These are phyloP conservation scores for Paracentrotus lividus DNA, from an alignment of 53 echinoderm and acorn worm species.

Conservation along the genomic window DNA sequence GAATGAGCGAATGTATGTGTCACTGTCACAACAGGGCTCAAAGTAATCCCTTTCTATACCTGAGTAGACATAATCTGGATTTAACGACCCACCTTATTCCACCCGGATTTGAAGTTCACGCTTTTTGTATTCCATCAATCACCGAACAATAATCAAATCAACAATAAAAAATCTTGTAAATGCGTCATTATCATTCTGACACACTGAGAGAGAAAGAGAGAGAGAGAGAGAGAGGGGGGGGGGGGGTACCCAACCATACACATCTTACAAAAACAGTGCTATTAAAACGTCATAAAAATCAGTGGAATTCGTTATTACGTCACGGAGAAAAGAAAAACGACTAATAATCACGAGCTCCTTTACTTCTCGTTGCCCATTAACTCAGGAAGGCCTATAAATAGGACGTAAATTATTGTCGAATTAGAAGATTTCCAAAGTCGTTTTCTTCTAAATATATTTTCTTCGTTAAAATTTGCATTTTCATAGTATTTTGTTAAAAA, in stretches of 20 bases:
- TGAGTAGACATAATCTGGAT: too few species aligned
- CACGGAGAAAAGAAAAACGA: background rate
- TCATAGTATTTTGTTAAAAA: too few species aligned
- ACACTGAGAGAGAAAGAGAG: too few species aligned
- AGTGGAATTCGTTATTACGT: background rate
- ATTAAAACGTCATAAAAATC: background rate
- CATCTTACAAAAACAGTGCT: background rate
- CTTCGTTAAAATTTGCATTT: too few species aligned
- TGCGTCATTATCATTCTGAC: too few species aligned
- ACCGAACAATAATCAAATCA: background rate
- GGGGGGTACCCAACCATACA: background rate
- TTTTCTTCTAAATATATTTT: too few species aligned
- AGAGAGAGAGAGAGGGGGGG: background rate
- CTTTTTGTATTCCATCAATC: background rate
- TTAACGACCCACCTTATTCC: too few species aligned
- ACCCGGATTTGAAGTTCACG: slow-evolving; percentile 26
- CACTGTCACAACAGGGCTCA: background rate
- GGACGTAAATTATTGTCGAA: too few species aligned
- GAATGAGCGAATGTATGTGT: background rate
- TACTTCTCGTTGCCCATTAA: background rate
- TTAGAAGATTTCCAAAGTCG: too few species aligned
- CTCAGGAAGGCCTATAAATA: too few species aligned
- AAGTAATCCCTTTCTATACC: too few species aligned
- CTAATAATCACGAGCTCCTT: background rate
- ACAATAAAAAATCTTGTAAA: background rate